Conservation (phyloP, 2,797 vertebrate genomes). For the Cyprinella venusta region DNA sequence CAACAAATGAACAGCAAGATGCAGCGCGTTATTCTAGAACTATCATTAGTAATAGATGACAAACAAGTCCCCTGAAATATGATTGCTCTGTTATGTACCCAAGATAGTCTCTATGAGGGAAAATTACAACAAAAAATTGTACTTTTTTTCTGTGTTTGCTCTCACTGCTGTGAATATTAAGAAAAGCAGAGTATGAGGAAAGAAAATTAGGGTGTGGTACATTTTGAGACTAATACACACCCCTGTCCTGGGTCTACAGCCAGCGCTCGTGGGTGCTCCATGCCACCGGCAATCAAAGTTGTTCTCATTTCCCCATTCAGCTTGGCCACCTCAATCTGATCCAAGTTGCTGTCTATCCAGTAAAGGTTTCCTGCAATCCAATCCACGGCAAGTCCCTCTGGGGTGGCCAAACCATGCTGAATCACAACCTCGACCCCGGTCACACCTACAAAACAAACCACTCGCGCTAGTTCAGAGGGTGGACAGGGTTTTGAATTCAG, state of each 20-base stretch:
- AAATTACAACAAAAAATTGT: constrained; percentile 8
- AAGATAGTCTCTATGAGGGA: constrained; percentile 23
- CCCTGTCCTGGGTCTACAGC: constrained; percentile 95
- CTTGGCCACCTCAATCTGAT: constrained; percentile 97
- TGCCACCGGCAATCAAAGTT: constrained; percentile 93
- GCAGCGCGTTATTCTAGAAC: constrained; percentile 42
- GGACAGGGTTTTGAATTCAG: constrained; percentile 38
- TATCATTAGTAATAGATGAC: constrained; percentile 51
- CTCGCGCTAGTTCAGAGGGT: constrained; percentile 27
- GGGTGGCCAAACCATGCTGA: constrained; percentile 95
- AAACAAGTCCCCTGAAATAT: constrained; percentile 41
- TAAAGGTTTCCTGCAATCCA: constrained; percentile 98
- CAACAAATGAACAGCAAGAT: constrained; percentile 44
- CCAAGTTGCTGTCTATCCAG: constrained; percentile 99
- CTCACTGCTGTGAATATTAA: neutral
- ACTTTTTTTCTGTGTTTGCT: neutral
- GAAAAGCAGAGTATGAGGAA: constrained; percentile 3
- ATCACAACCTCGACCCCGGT: constrained; percentile 93
- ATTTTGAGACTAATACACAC: constrained; percentile 69
- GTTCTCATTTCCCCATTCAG: constrained; percentile 92
- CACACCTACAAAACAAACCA: constrained; percentile 81
- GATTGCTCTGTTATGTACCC: constrained; percentile 36
- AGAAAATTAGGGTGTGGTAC: neutral
- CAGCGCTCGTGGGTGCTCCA: constrained; percentile 97
- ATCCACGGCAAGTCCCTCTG: constrained; percentile 95